phyloP scores from a whole-genome alignment of 2,797 vertebrate genomes.

The Melanotaenia boesemani region DNA sequence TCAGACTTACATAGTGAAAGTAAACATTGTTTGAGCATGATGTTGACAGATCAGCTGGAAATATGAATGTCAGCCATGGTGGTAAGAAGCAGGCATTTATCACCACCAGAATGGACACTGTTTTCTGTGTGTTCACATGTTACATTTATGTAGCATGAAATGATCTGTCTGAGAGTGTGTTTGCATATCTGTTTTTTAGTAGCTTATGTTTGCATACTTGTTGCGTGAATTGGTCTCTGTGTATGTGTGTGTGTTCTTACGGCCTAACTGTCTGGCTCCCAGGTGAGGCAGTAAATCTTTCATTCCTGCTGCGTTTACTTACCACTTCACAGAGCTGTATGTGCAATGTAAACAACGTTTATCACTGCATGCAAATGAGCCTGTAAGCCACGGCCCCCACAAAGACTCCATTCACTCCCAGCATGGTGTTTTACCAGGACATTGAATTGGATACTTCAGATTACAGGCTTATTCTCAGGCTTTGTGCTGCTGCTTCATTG shows the following conservation, averaged over 20 bases:
- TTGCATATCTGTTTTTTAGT: conserved; percentile 51
- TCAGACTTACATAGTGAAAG: conserved; percentile 64
- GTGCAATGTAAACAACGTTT: conserved; percentile 84
- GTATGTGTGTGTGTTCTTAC: conserved; percentile 37
- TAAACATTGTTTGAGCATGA: conserved; percentile 65
- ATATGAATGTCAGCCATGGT: conserved; percentile 55
- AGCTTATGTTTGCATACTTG: conserved; percentile 63
- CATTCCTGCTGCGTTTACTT: conserved; percentile 76
- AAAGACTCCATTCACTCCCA: conserved; percentile 74
- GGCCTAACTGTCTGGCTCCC: conserved; percentile 71
- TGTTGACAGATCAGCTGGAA: conserved; percentile 66
- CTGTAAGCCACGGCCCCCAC: conserved; percentile 59
- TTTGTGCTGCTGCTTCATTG: conserved; percentile 54
- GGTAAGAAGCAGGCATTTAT: conserved; percentile 66
- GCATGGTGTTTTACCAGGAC: conserved; percentile 36
- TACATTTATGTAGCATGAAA: conserved; percentile 47
- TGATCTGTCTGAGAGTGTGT: conserved; percentile 53
- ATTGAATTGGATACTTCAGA: conserved; percentile 72
- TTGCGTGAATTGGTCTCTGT: conserved; percentile 57
- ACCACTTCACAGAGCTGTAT: conserved; percentile 79
- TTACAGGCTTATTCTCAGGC: conserved; percentile 68
- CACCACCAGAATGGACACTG: conserved; percentile 56
- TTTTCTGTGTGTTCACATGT: conserved; percentile 39
- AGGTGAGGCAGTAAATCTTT: conserved; percentile 78
- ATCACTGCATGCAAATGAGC: conserved; percentile 84